These are phyloP conservation scores for Noctua janthina DNA, from an alignment of 2,888 invertebrate species.

Conservation along the genomic window DNA sequence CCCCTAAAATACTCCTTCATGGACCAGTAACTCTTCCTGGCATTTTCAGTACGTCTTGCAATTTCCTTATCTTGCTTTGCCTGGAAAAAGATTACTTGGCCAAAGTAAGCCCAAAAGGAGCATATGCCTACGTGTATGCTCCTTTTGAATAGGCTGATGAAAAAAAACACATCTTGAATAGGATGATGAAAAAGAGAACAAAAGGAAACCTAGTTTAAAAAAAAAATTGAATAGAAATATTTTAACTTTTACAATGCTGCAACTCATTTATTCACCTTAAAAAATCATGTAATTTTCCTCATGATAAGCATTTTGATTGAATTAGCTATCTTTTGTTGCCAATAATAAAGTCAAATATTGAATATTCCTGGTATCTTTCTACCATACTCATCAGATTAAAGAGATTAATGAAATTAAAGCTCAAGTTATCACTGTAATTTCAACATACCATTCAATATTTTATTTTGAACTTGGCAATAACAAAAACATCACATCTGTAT, in stretches of 20 bases:
- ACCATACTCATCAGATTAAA: slow-evolving; percentile 17
- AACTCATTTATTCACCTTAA: background rate
- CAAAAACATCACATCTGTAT: background rate
- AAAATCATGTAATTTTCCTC: background rate
- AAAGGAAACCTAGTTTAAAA: background rate
- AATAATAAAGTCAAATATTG: slow-evolving; percentile 14
- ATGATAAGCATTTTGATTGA: slow-evolving; percentile 41
- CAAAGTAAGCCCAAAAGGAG: too few species aligned
- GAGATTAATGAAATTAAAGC: background rate
- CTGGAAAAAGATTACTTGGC: too few species aligned
- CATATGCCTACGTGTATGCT: too few species aligned
- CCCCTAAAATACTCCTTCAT: too few species aligned
- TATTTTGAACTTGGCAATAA: background rate
- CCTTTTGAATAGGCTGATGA: too few species aligned
- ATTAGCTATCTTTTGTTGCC: slow-evolving; percentile 13
- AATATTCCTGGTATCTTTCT: slow-evolving; percentile 15
- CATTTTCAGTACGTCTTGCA: too few species aligned
- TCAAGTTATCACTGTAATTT: background rate
- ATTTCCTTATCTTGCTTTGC: too few species aligned
- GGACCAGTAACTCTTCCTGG: too few species aligned
- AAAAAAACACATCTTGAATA: background rate
- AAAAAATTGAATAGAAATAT: background rate
- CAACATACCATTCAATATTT: background rate
- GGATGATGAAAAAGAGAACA: background rate
- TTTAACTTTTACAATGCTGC: background rate